Percentiles rank a stretch among this genome's conserved stretches.
phyloP scores from a whole-genome alignment of 2,797 vertebrate species.

The Macrochelys suwanniensis region DNA sequence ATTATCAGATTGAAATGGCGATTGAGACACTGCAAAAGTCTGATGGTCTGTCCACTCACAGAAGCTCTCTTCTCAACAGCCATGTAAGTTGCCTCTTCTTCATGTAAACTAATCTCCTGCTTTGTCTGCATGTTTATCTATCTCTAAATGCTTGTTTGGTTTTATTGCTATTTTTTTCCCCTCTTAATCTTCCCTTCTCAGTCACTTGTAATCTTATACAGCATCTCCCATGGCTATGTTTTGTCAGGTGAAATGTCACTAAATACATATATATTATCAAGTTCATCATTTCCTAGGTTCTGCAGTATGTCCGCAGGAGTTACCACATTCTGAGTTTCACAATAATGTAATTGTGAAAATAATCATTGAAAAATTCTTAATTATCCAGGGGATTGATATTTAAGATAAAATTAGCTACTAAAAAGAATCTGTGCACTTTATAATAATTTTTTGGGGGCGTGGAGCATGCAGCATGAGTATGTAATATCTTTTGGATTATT shows the following conservation, averaged over 20 bases:
- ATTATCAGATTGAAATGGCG: constrained; percentile 92
- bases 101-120: constrained; percentile 82
- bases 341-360: constrained; percentile 43
- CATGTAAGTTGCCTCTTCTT: constrained; percentile 90
- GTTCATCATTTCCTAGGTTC: constrained; percentile 39
- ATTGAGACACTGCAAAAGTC: constrained; percentile 91
- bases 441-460: background rate
- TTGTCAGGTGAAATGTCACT: constrained; percentile 70
- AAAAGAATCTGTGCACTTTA: background rate
- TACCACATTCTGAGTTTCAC: constrained; percentile 48
- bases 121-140: constrained; percentile 86
- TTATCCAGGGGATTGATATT: constrained; percentile 35
- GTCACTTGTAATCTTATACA: constrained; percentile 72
- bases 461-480: background rate
- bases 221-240: constrained; percentile 70
- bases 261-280: constrained; percentile 40
- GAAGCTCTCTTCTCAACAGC: constrained; percentile 90
- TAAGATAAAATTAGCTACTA: constrained; percentile 19
- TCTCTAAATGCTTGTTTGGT: constrained; percentile 83
- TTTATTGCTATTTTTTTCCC: constrained; percentile 71
- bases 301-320: constrained; percentile 43
- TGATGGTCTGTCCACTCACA: constrained; percentile 90
- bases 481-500: constrained; percentile 27
- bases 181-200: constrained; percentile 79
- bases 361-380: constrained; percentile 43